A percentile compares a stretch with the other conserved stretches of the same genome.
Conservation (phyloP, 1,140 invertebrate genomes). For the Drosophila bocqueti region DNA sequence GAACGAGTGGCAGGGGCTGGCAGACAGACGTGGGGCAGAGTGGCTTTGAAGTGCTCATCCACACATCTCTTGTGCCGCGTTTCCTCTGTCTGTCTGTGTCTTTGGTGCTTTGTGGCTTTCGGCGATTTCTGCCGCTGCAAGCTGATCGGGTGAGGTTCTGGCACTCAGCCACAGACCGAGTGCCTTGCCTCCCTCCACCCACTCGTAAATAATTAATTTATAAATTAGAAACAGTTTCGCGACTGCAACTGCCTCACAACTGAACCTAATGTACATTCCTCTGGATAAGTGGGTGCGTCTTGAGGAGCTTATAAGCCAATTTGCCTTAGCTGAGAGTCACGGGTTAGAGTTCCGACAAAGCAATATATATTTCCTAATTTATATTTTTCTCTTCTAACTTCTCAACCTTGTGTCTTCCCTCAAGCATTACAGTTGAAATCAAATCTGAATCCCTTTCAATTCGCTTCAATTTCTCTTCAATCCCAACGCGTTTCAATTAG, state of each 20-base stretch:
- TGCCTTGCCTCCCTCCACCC: neutral
- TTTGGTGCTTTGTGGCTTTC: neutral
- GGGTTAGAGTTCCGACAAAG: too few relatives aligned
- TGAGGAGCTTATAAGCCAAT: constrained; percentile 3
- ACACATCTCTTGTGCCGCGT: neutral
- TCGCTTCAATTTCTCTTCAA: constrained; percentile 4
- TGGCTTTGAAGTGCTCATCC: neutral
- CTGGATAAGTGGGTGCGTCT: neutral
- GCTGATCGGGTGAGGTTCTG: constrained; percentile 28
- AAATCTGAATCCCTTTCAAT: constrained; percentile 5
- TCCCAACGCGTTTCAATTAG: constrained; percentile 41
- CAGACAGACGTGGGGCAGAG: constrained; percentile 3
- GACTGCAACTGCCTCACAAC: constrained; percentile 18
- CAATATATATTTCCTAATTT: too few relatives aligned
- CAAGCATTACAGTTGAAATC: too few relatives aligned
- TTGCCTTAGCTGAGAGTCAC: too few relatives aligned
- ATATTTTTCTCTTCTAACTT: neutral
- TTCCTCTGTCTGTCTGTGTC: neutral
- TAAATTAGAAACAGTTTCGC: constrained; percentile 42
- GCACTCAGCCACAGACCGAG: constrained; percentile 4
- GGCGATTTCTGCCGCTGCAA: constrained; percentile 26
- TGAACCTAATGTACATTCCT: constrained; percentile 9
- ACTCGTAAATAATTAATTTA: constrained; percentile 43
- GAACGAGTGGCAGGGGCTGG: too few relatives aligned
- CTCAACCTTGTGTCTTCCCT: too few relatives aligned